Conservation (phyloP, 2,888 invertebrate species). For the Nycteola revayana region DNA sequence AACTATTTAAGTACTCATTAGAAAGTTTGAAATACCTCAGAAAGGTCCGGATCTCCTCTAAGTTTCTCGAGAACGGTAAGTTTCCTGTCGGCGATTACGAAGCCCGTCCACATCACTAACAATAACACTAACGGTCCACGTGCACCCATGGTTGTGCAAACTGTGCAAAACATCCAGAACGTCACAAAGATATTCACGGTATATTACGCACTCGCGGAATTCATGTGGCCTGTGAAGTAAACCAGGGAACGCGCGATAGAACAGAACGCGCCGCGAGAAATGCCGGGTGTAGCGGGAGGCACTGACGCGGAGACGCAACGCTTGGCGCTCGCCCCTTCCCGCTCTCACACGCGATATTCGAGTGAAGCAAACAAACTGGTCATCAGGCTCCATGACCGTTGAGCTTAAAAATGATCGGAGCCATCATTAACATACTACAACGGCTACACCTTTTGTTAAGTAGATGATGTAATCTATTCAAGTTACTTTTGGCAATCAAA, state of each 20-base stretch:
- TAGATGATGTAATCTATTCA: slow-evolving; percentile 13
- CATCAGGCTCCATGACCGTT: slow-evolving; percentile 57
- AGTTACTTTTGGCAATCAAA: slow-evolving; percentile 8
- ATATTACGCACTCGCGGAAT: slow-evolving; percentile 54
- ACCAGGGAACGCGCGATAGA: slow-evolving; percentile 44
- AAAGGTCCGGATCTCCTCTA: slow-evolving; percentile 84
- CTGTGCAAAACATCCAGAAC: slow-evolving; percentile 36
- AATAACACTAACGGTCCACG: slow-evolving; percentile 61
- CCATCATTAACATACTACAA: slow-evolving; percentile 14
- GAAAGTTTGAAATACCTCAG: slow-evolving; percentile 82
- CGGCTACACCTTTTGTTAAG: slow-evolving; percentile 9
- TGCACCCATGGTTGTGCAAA: slow-evolving; percentile 48
- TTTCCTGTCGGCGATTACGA: slow-evolving; percentile 60
- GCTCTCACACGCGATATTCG: slow-evolving; percentile 48
- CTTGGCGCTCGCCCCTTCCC: slow-evolving; percentile 44
- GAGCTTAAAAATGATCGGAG: slow-evolving; percentile 47
- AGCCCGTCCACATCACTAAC: slow-evolving; percentile 61
- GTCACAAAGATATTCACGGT: slow-evolving; percentile 51
- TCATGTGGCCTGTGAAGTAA: neutral
- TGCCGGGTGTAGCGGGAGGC: slow-evolving; percentile 60
- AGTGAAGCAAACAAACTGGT: slow-evolving; percentile 45
- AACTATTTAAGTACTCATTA: slow-evolving; percentile 33
- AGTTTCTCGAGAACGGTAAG: slow-evolving; percentile 84
- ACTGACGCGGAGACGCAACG: slow-evolving; percentile 52
- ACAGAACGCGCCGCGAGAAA: slow-evolving; percentile 58